These are phyloP conservation scores for Vanessa atalanta DNA, from an alignment of 1,140 invertebrate species.

Conservation along the genomic window DNA sequence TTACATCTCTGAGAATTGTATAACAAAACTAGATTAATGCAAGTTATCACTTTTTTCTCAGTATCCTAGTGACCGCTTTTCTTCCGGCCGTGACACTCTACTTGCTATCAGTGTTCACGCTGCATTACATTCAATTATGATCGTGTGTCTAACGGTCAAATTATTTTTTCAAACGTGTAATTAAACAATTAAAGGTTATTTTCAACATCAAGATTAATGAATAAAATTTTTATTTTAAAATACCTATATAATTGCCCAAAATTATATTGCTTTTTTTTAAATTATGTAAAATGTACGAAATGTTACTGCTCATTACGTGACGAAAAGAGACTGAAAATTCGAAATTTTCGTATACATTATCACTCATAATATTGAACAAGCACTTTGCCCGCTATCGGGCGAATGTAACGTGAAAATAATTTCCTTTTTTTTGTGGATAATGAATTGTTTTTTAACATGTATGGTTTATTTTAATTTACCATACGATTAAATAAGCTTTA, in stretches of 20 bases:
- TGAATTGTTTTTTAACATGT: too few species aligned
- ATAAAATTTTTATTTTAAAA: too few species aligned
- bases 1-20: background rate
- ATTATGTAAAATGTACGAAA: too few species aligned
- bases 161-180: background rate
- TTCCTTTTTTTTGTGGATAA: background rate
- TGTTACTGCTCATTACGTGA: background rate
- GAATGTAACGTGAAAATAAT: background rate
- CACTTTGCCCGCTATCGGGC: background rate
- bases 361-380: background rate
- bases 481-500: too few species aligned
- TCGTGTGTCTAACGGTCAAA: constrained; percentile 8
- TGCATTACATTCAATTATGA: constrained; percentile 53
- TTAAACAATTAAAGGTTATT: background rate
- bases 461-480: too few species aligned
- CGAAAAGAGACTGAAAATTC: background rate
- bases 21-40: background rate
- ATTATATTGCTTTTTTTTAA: background rate
- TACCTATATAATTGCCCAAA: background rate
- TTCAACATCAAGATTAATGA: background rate
- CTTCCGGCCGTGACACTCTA: constrained; percentile 63
- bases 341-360: constrained; percentile 6
- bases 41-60: constrained; percentile 16
- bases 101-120: constrained; percentile 59
- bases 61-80: constrained; percentile 45